These are phyloP conservation scores for Centropristis striata DNA, from an alignment of 2,113 vertebrate species.

Conservation along the genomic window DNA sequence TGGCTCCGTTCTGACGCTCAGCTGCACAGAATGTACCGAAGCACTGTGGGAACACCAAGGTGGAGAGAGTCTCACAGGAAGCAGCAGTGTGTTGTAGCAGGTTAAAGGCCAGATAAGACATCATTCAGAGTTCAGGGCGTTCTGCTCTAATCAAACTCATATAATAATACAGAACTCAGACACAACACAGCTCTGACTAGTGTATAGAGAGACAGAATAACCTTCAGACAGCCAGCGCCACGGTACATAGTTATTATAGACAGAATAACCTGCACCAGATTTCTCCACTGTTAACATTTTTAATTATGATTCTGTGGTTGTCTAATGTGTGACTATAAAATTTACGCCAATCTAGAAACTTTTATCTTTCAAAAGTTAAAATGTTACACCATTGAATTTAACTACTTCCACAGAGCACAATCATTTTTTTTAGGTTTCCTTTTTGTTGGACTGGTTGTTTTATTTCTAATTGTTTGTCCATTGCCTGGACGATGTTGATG, in stretches of 20 bases:
- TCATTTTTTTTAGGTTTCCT: not conserved
- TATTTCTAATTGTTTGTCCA: not conserved
- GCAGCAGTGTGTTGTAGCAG: slow-evolving; percentile 6
- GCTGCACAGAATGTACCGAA: slow-evolving; percentile 14
- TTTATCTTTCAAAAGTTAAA: not conserved
- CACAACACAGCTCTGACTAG: slow-evolving; percentile 13
- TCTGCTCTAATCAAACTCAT: slow-evolving; percentile 24
- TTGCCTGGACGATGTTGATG: not conserved
- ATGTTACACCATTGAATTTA: not conserved
- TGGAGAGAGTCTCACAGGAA: slow-evolving; percentile 56
- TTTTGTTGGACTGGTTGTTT: not conserved
- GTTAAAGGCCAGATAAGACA: slow-evolving; percentile 24
- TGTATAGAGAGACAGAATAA: not conserved
- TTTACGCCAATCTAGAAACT: not conserved
- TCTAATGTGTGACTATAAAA: too few species aligned
- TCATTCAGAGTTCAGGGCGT: slow-evolving; percentile 33
- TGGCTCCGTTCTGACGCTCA: slow-evolving; percentile 10
- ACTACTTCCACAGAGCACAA: not conserved
- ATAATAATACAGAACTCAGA: slow-evolving; percentile 25
- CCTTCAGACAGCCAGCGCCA: not conserved
- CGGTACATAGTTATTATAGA: not conserved
- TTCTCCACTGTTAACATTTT: too few species aligned
- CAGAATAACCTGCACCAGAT: not conserved
- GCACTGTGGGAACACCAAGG: slow-evolving; percentile 62
- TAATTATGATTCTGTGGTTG: not conserved